Percentiles rank a stretch among this genome's conserved stretches.
These are phyloP conservation scores for Cylloceria caligata DNA, from an alignment of 2,888 invertebrate genomes.

Conservation along the genomic window DNA sequence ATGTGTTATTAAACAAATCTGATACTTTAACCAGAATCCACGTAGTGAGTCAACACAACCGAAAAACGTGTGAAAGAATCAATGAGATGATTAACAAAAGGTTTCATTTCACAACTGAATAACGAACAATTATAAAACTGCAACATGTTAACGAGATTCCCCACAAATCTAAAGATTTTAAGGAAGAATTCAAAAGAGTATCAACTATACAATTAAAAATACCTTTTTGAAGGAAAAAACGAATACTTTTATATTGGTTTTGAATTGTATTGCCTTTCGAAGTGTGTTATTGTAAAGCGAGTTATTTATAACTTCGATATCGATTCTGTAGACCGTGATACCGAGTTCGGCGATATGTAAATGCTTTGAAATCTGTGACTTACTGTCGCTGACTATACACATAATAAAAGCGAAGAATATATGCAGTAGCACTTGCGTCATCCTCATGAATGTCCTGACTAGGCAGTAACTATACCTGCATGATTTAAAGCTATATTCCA, in stretches of 20 bases:
- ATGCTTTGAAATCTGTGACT: slow-evolving; percentile 32
- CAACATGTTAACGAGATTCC: too few species aligned
- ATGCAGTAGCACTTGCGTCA: not conserved
- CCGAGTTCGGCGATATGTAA: slow-evolving; percentile 19
- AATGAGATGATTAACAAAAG: too few species aligned
- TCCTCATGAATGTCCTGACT: slow-evolving; percentile 34
- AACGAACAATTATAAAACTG: too few species aligned
- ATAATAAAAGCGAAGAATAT: not conserved
- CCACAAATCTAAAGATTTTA: too few species aligned
- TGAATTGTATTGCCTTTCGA: slow-evolving; percentile 5
- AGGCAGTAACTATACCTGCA: slow-evolving; percentile 23
- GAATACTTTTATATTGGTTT: not conserved
- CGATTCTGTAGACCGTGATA: slow-evolving; percentile 28
- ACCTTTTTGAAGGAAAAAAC: not conserved
- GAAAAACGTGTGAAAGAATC: too few species aligned
- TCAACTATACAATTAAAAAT: not conserved
- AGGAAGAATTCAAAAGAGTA: not conserved
- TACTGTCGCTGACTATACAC: slow-evolving; percentile 27
- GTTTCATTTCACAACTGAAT: too few species aligned
- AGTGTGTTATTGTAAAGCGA: slow-evolving; percentile 16
- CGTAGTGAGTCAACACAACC: too few species aligned
- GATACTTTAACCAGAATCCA: too few species aligned
- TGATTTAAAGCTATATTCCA: not conserved
- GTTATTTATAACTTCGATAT: slow-evolving; percentile 51
- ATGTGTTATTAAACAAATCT: too few species aligned